Percentiles rank a stretch among this genome's conserved stretches.
These are phyloP conservation scores for Polyergus mexicanus DNA, from an alignment of 1,140 invertebrate genomes.

Conservation along the genomic window DNA sequence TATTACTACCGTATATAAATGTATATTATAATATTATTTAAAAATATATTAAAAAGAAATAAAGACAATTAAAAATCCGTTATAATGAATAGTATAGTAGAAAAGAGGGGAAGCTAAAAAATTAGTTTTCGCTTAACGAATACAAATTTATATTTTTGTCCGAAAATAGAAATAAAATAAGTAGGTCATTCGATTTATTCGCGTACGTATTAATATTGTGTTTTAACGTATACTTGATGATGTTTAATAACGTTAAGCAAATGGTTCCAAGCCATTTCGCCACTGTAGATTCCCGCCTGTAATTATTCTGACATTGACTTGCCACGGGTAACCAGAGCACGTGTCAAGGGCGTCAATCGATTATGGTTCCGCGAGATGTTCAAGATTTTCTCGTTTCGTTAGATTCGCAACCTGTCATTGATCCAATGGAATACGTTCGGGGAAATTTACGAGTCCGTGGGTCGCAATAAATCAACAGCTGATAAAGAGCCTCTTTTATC, in stretches of 20 bases:
- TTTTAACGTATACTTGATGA: neutral
- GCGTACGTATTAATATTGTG: neutral
- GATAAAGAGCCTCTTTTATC: conserved; percentile 34
- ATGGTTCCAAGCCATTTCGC: conserved; percentile 35
- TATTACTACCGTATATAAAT: neutral
- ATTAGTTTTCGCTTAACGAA: neutral
- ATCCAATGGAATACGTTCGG: conserved; percentile 15
- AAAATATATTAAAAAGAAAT: neutral
- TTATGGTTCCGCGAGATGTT: conserved; percentile 57
- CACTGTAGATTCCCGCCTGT: conserved; percentile 45
- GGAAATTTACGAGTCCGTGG: conserved; percentile 25
- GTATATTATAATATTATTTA: neutral
- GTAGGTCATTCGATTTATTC: neutral
- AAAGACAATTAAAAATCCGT: neutral
- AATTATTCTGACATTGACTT: conserved; percentile 67
- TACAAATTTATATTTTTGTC: conserved; percentile 17
- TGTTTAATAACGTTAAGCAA: conserved; percentile 41
- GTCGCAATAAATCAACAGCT: conserved; percentile 24
- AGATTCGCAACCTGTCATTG: conserved; percentile 23
- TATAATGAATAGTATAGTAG: neutral
- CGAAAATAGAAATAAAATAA: conserved; percentile 2
- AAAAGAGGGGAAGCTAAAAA: neutral
- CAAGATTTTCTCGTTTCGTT: conserved; percentile 41
- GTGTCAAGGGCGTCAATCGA: conserved; percentile 72
- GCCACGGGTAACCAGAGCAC: conserved; percentile 66